A percentile compares a stretch with the other conserved stretches of the same genome.
phyloP scores from a whole-genome alignment of 2,797 vertebrate genomes.

The Muscicapa striata region DNA sequence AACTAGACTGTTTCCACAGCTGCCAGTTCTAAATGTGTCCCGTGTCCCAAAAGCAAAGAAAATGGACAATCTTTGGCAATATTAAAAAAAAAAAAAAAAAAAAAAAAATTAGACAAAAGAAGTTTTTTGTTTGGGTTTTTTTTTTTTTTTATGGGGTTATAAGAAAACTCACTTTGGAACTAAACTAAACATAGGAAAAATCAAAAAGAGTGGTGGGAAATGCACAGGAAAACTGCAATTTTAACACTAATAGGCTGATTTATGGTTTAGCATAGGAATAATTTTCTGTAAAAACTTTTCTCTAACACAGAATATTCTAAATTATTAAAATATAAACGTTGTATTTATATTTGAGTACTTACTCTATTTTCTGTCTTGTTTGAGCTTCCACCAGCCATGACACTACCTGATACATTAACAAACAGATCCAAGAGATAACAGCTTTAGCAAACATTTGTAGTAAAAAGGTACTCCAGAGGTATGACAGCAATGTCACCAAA shows the following conservation, averaged over 20 bases:
- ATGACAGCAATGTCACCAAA: neutral
- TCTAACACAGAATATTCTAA: neutral
- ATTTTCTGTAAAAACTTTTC: neutral
- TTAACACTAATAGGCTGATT: neutral
- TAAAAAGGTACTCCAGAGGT: neutral
- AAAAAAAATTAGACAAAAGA: neutral
- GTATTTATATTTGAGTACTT: conserved; percentile 10
- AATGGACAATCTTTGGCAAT: neutral
- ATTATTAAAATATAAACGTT: neutral
- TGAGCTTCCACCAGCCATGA: neutral
- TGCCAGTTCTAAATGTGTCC: neutral
- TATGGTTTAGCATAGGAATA: neutral
- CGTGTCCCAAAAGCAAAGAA: neutral
- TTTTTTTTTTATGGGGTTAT: neutral
- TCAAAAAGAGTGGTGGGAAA: neutral
- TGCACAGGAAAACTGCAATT: neutral
- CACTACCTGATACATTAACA: conserved; percentile 12
- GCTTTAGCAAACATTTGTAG: neutral
- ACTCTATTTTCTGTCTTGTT: conserved; percentile 28
- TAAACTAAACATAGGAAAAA: neutral
- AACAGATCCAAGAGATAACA: neutral
- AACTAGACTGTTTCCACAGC: neutral
- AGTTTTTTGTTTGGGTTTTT: neutral
- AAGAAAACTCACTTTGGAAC: neutral
- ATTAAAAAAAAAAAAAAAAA: neutral